Percentiles rank a stretch among this genome's conserved stretches.
Conservation (phyloP, 2,888 invertebrate genomes). For the Aromia moschata region DNA sequence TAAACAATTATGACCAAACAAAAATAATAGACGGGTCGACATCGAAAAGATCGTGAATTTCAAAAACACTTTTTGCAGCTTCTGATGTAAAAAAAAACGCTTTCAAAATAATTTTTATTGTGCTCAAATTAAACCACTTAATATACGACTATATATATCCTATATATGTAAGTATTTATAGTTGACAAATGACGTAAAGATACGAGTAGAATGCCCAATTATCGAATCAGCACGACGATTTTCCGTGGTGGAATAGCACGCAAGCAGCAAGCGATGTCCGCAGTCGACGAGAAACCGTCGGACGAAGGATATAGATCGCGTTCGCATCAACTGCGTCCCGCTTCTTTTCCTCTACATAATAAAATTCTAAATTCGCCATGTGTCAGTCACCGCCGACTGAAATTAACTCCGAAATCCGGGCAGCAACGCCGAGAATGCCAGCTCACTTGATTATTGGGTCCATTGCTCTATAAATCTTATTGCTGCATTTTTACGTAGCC, state of each 20-base stretch:
- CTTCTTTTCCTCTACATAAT: conserved; percentile 38
- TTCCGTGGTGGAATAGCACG: conserved; percentile 8
- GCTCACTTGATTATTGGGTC: conserved; percentile 48
- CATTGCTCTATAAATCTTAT: conserved; percentile 50
- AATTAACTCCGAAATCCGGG: conserved; percentile 48
- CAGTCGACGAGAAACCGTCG: conserved; percentile 9
- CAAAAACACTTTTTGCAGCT: no score
- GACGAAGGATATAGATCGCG: conserved; percentile 21
- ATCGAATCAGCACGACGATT: conserved; percentile 1
- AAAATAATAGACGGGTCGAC: no score
- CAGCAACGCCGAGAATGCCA: conserved; percentile 44
- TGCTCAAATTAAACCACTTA: no score
- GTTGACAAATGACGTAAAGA: no score
- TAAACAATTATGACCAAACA: no score
- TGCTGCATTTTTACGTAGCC: conserved; percentile 45
- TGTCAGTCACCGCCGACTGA: conserved; percentile 50
- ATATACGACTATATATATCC: no score
- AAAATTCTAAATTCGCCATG: conserved; percentile 49
- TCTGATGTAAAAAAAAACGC: no score
- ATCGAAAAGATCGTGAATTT: no score
- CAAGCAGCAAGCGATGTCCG: conserved; percentile 5
- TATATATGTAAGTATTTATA: no score
- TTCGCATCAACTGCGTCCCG: conserved; percentile 23
- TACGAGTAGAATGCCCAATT: no score
- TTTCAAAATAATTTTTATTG: no score